A percentile compares a stretch with the other conserved stretches of the same genome.
These are phyloP conservation scores for Poeciliopsis prolifica DNA, from an alignment of 2,113 vertebrate genomes.

Conservation along the genomic window DNA sequence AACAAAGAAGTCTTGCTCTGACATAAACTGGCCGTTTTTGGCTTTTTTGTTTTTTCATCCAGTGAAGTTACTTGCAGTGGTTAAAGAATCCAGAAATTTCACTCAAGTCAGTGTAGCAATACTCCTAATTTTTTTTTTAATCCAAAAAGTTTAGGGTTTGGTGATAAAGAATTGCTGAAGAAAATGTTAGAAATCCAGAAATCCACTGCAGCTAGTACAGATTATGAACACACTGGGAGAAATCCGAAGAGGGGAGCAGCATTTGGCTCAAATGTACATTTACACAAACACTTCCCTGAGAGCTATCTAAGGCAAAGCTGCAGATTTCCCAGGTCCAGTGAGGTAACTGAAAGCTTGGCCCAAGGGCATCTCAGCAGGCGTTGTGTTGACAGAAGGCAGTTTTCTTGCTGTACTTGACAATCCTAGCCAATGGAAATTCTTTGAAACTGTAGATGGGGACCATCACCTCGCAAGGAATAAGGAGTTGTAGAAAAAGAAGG, in stretches of 20 bases:
- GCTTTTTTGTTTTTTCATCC: no score
- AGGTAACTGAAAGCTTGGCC: conserved; percentile 60
- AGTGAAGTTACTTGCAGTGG: no score
- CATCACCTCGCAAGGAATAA: background rate
- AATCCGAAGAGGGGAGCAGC: background rate
- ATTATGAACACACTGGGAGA: background rate
- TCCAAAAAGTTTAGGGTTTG: background rate
- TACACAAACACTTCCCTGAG: conserved; percentile 1
- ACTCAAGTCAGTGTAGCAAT: no score
- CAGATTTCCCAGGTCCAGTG: conserved; percentile 17
- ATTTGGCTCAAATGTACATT: background rate
- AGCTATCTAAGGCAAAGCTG: conserved; percentile 15
- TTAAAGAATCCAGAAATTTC: no score
- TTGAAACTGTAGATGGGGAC: conserved; percentile 5
- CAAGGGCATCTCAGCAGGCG: conserved; percentile 44
- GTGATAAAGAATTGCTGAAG: background rate
- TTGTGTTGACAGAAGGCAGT: conserved; percentile 41
- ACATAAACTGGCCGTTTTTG: no score
- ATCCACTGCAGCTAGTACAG: background rate
- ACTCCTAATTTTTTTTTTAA: no score
- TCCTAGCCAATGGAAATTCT: conserved; percentile 15
- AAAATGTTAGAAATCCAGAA: background rate
- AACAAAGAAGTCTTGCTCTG: no score
- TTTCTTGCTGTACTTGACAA: conserved; percentile 33
- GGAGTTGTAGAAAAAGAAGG: background rate